Base-by-base conservation (phyloP, 2,888 invertebrate species). In the Mesorhabditis belari region DNA sequence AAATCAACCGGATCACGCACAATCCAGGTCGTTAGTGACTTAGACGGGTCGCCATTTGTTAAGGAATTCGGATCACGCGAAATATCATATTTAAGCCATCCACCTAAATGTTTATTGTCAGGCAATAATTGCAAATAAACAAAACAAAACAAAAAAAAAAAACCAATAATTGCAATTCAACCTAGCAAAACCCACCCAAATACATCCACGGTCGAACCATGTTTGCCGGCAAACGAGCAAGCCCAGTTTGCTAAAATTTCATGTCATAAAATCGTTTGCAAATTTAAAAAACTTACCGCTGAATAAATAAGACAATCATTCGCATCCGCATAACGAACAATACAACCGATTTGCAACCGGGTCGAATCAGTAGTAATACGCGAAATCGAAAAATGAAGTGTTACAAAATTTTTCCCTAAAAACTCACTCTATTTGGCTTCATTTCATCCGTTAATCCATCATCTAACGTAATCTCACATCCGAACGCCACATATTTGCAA, bases 401-500 rank as follows among this genome's bases (percentile, higher is more conserved):
- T 35, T 17, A 35, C 12, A n/a, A 17, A 17, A 35, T 17, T 35
- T 35, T 35, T 9, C 12, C 12, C n/a, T 35, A 17, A n/a, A 35
- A 35, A 35, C 44, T 17, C 12, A 35, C 44, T n/a, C n/a, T n/a
- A n/a, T 35, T 35, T 35, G n/a, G n/a, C n/a, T 35, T 35, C 44
- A 35, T 35, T 17, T 35, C 44, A 17, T 35, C 44, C 44, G 44
- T 35, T n/a, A 35, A 35, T 17, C 44, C 44, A 35, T 35, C 44
- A n/a, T 35, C 44, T 17, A 35, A 35, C 44, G 44, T 35, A 35
- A 35, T 35, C n/a, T 35, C 44, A 35, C 44, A 35, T 17, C 62
- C 56, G 60, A 59, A 70, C 0, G 76, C 76, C 3, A 76, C 72
- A 52, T 63, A 70, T 19, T 61, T 63, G 58, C 74, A 76, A 17